These are phyloP conservation scores for Columba janthina DNA, from an alignment of 2,113 vertebrate genomes.

Conservation along the genomic window DNA sequence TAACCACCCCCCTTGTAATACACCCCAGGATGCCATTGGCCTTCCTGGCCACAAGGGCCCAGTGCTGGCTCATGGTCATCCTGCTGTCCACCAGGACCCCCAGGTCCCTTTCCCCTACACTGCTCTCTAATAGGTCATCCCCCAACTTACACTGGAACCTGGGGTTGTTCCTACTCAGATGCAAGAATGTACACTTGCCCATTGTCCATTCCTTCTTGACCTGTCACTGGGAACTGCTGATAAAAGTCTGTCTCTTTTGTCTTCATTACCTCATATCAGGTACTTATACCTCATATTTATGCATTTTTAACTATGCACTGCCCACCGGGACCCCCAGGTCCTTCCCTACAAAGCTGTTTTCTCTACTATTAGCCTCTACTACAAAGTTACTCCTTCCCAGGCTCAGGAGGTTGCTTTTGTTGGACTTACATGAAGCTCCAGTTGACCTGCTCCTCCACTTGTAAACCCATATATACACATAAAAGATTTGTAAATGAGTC, in stretches of 20 bases:
- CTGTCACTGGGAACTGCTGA: neutral
- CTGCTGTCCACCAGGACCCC: no score
- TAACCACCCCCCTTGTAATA: no score
- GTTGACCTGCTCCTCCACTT: neutral
- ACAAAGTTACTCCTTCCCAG: neutral
- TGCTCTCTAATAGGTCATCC: no score
- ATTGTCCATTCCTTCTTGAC: neutral
- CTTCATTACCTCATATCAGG: neutral
- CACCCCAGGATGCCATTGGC: no score
- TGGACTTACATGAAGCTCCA: neutral
- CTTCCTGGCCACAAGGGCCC: no score
- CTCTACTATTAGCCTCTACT: neutral
- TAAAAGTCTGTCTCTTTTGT: neutral
- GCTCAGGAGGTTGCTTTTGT: neutral
- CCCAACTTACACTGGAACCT: no score
- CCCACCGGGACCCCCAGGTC: neutral
- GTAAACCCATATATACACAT: neutral
- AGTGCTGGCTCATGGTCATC: no score
- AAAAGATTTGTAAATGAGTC: neutral
- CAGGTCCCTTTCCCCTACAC: no score
- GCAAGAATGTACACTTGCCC: no score
- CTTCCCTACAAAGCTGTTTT: neutral
- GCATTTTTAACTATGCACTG: neutral
- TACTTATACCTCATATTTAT: neutral
- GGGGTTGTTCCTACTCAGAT: no score